Evolutionary conservation across 2,113 vertebrate genomes (phyloP).

Genomic region (Zapornia atra): DNA sequence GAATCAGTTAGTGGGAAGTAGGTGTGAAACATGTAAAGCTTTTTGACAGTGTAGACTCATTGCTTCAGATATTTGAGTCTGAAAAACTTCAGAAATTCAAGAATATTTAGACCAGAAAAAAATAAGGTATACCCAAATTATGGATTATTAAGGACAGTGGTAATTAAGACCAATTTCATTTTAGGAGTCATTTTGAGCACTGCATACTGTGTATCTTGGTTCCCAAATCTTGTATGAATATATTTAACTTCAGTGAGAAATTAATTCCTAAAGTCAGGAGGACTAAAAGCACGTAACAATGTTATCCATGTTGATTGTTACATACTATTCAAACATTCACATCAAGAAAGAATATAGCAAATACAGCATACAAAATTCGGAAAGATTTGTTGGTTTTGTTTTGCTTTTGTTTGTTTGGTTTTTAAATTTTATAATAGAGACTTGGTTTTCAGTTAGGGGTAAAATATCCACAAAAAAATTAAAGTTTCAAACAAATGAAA

Average conservation of each 20-base stretch:
- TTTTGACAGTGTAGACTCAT: neutral
- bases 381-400: neutral
- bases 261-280: neutral
- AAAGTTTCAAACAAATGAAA: neutral
- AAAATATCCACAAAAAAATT: neutral
- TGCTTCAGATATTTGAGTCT: neutral
- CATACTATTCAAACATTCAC: neutral
- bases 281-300: fast-evolving
- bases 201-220: neutral
- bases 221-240: neutral
- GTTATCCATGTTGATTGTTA: neutral
- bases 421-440: neutral
- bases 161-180: neutral
- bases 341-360: neutral
- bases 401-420: too few relatives aligned
- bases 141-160: fast-evolving
- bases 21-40: neutral
- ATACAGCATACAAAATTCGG: neutral
- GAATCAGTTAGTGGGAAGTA: neutral
- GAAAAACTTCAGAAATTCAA: neutral
- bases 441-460: neutral
- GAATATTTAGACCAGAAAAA: neutral
- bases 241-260: neutral
- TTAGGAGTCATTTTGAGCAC: neutral
- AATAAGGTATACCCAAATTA: neutral